These are phyloP conservation scores for Hylaeus anthracinus DNA, from an alignment of 1,140 invertebrate species.

Conservation along the genomic window DNA sequence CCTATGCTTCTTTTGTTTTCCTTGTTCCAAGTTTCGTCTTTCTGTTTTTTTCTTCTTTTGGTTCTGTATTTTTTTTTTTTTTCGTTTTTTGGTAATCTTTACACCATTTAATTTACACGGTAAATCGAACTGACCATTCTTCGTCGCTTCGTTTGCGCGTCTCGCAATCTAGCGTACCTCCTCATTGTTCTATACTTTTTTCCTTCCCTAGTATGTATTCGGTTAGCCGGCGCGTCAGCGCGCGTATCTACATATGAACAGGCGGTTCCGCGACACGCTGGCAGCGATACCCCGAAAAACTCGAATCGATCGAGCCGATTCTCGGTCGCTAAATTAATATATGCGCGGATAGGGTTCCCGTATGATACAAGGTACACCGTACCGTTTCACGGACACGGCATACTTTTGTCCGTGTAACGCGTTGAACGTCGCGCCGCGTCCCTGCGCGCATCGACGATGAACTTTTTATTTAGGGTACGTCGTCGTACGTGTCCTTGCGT, in stretches of 20 bases:
- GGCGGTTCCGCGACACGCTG: conserved; percentile 39
- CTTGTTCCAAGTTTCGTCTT: conserved; percentile 40
- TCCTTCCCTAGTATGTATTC: conserved; percentile 18
- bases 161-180: conserved; percentile 2
- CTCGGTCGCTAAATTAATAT: conserved; percentile 49
- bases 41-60: conserved; percentile 61
- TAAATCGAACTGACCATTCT: conserved; percentile 32
- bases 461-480: too few relatives aligned
- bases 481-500: too few relatives aligned
- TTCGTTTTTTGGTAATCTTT: conserved; percentile 58
- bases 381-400: background rate
- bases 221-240: conserved; percentile 14
- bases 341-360: conserved; percentile 19
- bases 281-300: conserved; percentile 47
- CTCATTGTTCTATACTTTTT: background rate
- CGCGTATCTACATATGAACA: conserved; percentile 57
- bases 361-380: conserved; percentile 30
- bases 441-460: too few relatives aligned
- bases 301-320: conserved; percentile 51
- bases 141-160: conserved; percentile 11
- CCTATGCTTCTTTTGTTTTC: conserved; percentile 42
- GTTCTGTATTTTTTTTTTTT: conserved; percentile 57
- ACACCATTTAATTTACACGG: conserved; percentile 53
- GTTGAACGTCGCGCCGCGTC: too few relatives aligned
- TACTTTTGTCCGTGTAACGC: background rate